These are phyloP conservation scores for Metellina segmentata DNA, from an alignment of 2,888 invertebrate genomes.

Conservation along the genomic window DNA sequence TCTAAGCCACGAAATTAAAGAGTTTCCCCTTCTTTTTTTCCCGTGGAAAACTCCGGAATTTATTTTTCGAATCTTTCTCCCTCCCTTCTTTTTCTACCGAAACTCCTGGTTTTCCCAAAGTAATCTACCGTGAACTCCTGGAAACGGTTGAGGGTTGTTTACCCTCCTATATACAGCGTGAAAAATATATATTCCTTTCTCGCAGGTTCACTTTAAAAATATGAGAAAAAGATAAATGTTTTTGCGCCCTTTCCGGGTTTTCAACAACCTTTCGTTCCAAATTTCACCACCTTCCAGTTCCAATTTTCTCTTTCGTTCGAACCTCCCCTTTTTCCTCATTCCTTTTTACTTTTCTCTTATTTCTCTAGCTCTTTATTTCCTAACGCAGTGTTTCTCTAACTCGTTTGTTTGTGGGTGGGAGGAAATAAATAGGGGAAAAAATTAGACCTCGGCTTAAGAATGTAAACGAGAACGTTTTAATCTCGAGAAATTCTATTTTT, in stretches of 20 bases:
- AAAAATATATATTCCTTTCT: conserved; percentile 62
- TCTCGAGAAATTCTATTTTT: neutral
- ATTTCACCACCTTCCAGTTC: conserved; percentile 53
- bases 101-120: conserved; percentile 46
- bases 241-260: conserved; percentile 51
- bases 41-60: conserved; percentile 29
- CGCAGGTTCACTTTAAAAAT: conserved; percentile 50
- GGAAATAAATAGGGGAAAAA: neutral
- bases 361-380: neutral
- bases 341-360: neutral
- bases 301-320: conserved; percentile 6
- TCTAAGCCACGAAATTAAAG: conserved; percentile 69
- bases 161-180: conserved; percentile 21
- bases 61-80: conserved; percentile 42
- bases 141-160: conserved; percentile 61
- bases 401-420: neutral
- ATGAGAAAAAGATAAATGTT: conserved; percentile 72
- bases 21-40: conserved; percentile 19
- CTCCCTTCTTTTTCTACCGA: conserved; percentile 5
- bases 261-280: conserved; percentile 64
- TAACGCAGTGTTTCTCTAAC: neutral
- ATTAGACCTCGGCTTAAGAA: neutral
- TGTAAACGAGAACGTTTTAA: neutral
- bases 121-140: conserved; percentile 68
- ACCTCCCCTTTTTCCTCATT: conserved; percentile 2